Evolutionary conservation across 2,888 invertebrate species (phyloP).

Genomic region (Coelinius sp.): DNA sequence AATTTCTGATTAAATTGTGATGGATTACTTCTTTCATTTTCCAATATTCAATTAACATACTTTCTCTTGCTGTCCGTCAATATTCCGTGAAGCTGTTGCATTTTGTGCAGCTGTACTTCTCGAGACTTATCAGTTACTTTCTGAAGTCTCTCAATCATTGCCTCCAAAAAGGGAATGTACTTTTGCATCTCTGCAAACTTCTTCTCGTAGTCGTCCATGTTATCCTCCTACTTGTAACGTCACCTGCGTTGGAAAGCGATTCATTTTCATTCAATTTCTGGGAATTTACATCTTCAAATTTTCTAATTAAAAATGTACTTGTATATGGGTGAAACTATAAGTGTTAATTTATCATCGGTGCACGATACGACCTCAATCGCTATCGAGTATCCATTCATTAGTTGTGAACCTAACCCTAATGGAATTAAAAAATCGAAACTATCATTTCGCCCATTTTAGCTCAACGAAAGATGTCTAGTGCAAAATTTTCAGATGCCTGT

Average conservation of each 20-base stretch:
- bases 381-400: neutral
- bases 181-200: slow-evolving; percentile 79
- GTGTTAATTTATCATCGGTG: neutral
- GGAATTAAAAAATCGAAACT: neutral
- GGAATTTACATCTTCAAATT: neutral
- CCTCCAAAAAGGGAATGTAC: slow-evolving; percentile 82
- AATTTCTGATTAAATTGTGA: neutral
- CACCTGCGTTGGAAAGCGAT: slow-evolving; percentile 48
- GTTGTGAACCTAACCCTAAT: neutral
- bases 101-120: slow-evolving; percentile 72
- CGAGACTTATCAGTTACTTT: slow-evolving; percentile 73
- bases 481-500: neutral
- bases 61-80: slow-evolving; percentile 77
- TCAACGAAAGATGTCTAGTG: neutral
- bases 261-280: slow-evolving; percentile 40
- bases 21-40: slow-evolving; percentile 16
- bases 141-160: slow-evolving; percentile 78
- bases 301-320: neutral
- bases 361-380: neutral
- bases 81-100: slow-evolving; percentile 76
- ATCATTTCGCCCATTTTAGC: neutral
- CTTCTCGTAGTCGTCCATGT: slow-evolving; percentile 73
- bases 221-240: slow-evolving; percentile 45
- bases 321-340: neutral
- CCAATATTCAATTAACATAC: slow-evolving; percentile 65